phyloP scores from a whole-genome alignment of 2,113 vertebrate species.

The Zosterops japonicus region DNA sequence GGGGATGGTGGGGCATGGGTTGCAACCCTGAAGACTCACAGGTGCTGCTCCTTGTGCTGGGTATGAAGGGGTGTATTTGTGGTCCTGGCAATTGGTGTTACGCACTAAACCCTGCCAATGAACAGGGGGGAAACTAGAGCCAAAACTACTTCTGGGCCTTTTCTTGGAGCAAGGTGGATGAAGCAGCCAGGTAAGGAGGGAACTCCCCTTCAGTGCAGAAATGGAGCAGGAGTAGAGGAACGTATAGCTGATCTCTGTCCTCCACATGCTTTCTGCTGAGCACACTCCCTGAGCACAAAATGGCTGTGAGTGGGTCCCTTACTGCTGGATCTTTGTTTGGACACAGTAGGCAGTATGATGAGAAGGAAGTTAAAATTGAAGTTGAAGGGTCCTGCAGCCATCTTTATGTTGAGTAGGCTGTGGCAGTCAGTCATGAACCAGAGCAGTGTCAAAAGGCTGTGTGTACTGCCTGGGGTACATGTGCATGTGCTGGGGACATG shows the following conservation, averaged over 20 bases:
- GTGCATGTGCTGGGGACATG: neutral
- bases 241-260: neutral
- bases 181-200: neutral
- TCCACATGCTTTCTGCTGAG: neutral
- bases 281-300: fast-evolving
- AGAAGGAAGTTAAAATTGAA: neutral
- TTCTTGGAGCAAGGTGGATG: neutral
- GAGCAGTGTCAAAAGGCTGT: fast-evolving
- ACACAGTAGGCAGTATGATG: neutral
- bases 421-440: neutral
- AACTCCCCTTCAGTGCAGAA: neutral
- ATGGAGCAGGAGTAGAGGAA: neutral
- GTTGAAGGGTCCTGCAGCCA: neutral
- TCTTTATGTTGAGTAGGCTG: neutral
- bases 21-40: neutral
- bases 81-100: neutral
- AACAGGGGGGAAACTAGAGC: neutral
- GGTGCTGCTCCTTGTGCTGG: neutral
- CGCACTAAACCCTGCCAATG: neutral
- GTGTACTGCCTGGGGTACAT: neutral
- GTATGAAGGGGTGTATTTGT: neutral
- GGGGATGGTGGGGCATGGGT: neutral
- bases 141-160: neutral
- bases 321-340: neutral
- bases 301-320: neutral